phyloP scores from a whole-genome alignment of 1,140 invertebrate species.

The Thrips palmi region DNA sequence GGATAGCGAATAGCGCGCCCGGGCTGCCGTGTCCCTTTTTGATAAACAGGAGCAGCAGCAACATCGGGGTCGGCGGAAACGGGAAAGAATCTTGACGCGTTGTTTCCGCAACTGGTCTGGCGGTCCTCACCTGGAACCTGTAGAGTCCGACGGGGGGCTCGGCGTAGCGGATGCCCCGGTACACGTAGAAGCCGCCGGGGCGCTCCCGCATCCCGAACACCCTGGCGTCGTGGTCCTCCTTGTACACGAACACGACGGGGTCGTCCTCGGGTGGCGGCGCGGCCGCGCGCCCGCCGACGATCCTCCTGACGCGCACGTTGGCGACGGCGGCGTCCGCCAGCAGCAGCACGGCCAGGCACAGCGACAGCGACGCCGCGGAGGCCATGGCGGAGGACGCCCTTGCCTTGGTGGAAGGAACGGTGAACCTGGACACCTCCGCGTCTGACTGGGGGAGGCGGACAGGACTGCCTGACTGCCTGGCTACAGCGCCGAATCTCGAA shows the following conservation, averaged over 20 bases:
- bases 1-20: no score
- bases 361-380: no score
- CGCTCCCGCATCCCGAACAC: conserved; percentile 13
- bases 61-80: neutral
- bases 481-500: no score
- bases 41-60: conserved; percentile 5
- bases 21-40: neutral
- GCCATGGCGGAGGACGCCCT: no score
- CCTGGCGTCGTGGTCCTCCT: conserved; percentile 11
- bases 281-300: conserved; percentile 14
- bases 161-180: conserved; percentile 52
- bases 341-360: no score
- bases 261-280: conserved; percentile 8
- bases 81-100: neutral
- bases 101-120: neutral
- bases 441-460: no score
- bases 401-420: no score
- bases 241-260: conserved; percentile 11
- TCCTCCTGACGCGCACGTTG: no score
- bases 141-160: conserved; percentile 40
- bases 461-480: no score
- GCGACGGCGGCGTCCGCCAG: no score
- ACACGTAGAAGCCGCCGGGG: conserved; percentile 30
- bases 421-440: no score
- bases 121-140: conserved; percentile 37